Conservation (phyloP, 1,140 invertebrate genomes). For the Magallana angulata region DNA sequence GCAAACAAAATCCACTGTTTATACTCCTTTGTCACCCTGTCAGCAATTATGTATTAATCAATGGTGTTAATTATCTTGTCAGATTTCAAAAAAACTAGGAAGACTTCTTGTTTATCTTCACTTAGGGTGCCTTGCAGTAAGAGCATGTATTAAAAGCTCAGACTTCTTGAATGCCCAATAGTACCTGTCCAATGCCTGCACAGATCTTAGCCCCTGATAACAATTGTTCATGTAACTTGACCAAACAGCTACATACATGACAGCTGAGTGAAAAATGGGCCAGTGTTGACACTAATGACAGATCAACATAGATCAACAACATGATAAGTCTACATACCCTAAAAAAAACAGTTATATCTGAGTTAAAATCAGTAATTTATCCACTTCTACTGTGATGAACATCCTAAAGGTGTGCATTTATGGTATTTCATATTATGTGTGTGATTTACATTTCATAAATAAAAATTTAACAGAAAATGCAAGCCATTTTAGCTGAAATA, state of each 20-base stretch:
- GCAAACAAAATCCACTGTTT: not conserved
- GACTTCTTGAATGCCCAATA: not conserved
- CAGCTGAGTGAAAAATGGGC: conserved; percentile 29
- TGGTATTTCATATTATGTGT: not conserved
- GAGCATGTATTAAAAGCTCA: not conserved
- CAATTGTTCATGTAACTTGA: conserved; percentile 29
- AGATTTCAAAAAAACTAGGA: not conserved
- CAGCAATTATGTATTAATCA: conserved; percentile 21
- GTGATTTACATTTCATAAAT: too few relatives aligned
- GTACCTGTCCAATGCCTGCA: not conserved
- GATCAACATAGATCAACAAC: conserved; percentile 5
- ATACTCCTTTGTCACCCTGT: not conserved
- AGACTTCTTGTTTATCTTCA: conserved; percentile 1
- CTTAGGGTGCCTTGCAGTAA: not conserved
- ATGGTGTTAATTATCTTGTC: conserved; percentile 3
- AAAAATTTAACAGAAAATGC: too few relatives aligned
- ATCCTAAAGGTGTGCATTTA: not conserved
- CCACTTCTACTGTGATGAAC: not conserved
- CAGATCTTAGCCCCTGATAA: conserved; percentile 22
- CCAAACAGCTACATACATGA: not conserved
- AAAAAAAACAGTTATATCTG: conserved; percentile 10
- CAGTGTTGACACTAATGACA: conserved; percentile 36
- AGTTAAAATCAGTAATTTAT: not conserved
- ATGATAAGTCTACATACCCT: not conserved
- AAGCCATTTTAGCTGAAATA: too few relatives aligned